Percentiles rank a stretch among this genome's conserved stretches.
Evolutionary conservation across 2,113 vertebrate species (phyloP).

Genomic region (Charadrius vociferus): DNA sequence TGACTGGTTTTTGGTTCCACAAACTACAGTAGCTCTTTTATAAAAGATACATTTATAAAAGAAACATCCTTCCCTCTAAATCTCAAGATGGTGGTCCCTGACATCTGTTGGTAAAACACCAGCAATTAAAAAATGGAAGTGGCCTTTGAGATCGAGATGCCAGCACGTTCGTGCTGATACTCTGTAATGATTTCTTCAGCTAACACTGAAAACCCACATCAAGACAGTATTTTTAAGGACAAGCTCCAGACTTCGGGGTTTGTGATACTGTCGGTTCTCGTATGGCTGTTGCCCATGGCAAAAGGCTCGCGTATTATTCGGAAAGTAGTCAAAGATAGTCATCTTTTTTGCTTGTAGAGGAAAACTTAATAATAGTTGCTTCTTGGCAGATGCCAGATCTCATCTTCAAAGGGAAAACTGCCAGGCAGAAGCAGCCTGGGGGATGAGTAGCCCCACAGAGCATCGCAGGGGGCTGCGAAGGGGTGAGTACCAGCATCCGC

Average conservation of each 20-base stretch:
- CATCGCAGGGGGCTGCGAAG: not conserved
- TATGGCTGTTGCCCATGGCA: not conserved
- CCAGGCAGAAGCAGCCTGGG: not conserved
- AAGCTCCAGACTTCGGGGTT: not conserved
- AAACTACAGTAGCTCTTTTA: not conserved
- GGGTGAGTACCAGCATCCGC: not conserved
- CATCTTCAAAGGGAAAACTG: not conserved
- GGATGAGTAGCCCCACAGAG: not conserved
- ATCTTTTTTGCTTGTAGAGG: not conserved
- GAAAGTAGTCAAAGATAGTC: not conserved
- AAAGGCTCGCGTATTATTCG: rapidly evolving
- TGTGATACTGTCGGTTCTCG: not conserved
- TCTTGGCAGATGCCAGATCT: not conserved
- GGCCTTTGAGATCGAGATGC: not conserved
- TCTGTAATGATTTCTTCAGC: not conserved
- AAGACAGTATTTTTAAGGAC: not conserved
- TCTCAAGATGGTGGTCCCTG: not conserved
- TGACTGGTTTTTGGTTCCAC: not conserved
- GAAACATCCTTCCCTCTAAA: not conserved
- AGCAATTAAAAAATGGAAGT: not conserved
- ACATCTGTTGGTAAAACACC: not conserved
- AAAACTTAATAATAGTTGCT: not conserved
- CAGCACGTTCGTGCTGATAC: rapidly evolving
- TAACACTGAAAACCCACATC: not conserved
- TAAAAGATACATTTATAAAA: not conserved